Evolutionary conservation across 1,140 invertebrate species (phyloP).

Genomic region (Drosophila arizonae): DNA sequence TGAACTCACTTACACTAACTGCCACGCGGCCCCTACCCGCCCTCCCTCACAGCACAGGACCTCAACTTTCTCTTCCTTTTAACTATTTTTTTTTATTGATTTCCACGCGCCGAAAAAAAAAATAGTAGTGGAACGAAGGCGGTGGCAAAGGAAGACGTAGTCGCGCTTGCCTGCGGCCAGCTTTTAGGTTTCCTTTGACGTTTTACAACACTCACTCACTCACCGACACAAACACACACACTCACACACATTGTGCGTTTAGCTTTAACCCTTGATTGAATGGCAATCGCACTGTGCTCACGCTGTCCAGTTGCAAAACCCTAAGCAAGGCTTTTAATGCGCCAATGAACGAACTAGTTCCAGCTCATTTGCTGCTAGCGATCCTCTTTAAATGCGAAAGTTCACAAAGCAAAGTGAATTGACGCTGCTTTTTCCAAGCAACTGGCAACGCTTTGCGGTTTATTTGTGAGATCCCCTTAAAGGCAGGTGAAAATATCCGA

Average conservation of each 20-base stretch:
- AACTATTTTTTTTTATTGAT: conserved; percentile 58
- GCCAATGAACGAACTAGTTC: conserved; percentile 39
- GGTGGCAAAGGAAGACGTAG: conserved; percentile 1
- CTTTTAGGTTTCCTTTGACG: conserved; percentile 17
- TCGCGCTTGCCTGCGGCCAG: conserved; percentile 16
- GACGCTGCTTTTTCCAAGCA: no score
- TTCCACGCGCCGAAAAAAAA: conserved; percentile 35
- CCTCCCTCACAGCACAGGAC: neutral
- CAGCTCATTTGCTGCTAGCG: conserved; percentile 1
- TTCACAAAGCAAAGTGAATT: neutral
- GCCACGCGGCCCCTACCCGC: neutral
- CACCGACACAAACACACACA: neutral
- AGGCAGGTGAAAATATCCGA: neutral
- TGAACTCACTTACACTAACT: no score
- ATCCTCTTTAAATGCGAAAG: neutral
- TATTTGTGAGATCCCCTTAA: no score
- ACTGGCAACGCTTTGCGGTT: neutral
- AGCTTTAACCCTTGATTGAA: conserved; percentile 44
- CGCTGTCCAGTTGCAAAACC: neutral
- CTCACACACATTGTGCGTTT: conserved; percentile 3
- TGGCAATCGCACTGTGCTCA: conserved; percentile 17
- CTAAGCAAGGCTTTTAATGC: conserved; percentile 4
- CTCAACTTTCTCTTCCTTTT: neutral
- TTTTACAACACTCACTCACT: conserved; percentile 1
- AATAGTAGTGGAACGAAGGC: neutral